A percentile compares a stretch with the other conserved stretches of the same genome.
These are phyloP conservation scores for Calliopum simillimum DNA, from an alignment of 2,888 invertebrate species.

Conservation along the genomic window DNA sequence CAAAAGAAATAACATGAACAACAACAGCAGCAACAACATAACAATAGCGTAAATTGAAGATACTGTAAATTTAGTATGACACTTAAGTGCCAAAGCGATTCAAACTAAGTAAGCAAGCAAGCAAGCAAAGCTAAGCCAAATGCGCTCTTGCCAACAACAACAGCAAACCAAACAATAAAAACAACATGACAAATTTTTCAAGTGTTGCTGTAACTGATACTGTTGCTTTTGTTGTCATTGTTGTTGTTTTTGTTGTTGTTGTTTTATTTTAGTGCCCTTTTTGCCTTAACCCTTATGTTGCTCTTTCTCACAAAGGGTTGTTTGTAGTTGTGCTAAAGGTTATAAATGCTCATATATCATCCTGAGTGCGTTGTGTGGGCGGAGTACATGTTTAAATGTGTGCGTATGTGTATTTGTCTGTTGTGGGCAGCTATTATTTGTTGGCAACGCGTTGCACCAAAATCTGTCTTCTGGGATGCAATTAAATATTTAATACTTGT, in stretches of 20 bases:
- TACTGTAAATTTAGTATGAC: slow-evolving; percentile 9
- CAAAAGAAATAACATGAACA: not conserved
- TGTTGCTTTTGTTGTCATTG: not conserved
- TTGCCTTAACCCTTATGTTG: not conserved
- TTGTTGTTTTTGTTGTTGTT: not conserved
- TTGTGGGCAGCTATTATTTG: slow-evolving; percentile 2
- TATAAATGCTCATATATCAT: too few species aligned
- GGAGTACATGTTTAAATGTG: slow-evolving; percentile 3
- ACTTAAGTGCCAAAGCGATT: slow-evolving; percentile 8
- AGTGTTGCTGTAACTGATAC: not conserved
- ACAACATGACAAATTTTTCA: not conserved
- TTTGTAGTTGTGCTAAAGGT: not conserved
- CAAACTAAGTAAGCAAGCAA: too few species aligned
- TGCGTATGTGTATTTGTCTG: slow-evolving; percentile 1
- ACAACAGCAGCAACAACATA: not conserved
- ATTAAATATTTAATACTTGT: slow-evolving; percentile 28
- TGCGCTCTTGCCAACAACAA: not conserved
- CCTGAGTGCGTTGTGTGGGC: not conserved
- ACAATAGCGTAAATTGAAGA: slow-evolving; percentile 2
- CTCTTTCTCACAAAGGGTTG: not conserved
- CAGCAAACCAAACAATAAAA: too few species aligned
- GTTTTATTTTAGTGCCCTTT: not conserved
- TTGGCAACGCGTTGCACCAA: not conserved
- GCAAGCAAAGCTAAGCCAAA: not conserved
- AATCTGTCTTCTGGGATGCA: slow-evolving; percentile 27